phyloP scores from a whole-genome alignment of 2,113 vertebrate species.

The Xerus inauris region DNA sequence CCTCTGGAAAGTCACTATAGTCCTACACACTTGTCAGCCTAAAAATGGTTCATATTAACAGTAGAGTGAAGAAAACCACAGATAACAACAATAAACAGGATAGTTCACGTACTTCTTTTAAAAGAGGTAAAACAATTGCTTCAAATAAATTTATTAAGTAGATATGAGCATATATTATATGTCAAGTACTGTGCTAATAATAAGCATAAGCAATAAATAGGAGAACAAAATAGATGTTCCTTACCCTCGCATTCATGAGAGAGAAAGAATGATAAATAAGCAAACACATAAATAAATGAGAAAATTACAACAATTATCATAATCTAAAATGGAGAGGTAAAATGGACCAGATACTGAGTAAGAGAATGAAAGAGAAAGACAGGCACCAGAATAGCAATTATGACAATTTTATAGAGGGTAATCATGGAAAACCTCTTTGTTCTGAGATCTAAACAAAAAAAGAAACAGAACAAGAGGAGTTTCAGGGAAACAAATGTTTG shows the following conservation, averaged over 20 bases:
- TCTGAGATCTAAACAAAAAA: not conserved
- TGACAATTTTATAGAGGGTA: not conserved
- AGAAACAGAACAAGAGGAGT: not conserved
- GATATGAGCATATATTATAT: not conserved
- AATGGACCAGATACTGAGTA: not conserved
- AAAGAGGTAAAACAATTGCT: not conserved
- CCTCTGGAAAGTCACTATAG: not conserved
- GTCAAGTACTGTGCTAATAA: constrained; percentile 29
- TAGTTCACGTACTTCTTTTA: not conserved
- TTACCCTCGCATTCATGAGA: not conserved
- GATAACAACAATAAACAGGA: not conserved
- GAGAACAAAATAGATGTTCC: not conserved
- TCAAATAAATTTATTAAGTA: not conserved
- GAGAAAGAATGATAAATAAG: not conserved
- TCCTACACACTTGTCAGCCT: not conserved
- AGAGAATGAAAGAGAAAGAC: not conserved
- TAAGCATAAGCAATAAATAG: not conserved
- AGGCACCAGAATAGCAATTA: not conserved
- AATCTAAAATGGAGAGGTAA: not conserved
- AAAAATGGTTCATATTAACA: constrained; percentile 11
- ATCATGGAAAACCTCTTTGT: not conserved
- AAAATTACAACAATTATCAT: not conserved
- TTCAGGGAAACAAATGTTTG: not conserved
- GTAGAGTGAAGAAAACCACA: not conserved
- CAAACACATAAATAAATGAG: not conserved